A percentile compares a stretch with the other conserved stretches of the same genome.
phyloP scores from a whole-genome alignment of 2,113 vertebrate genomes.

The Zosterops hypoxanthus region DNA sequence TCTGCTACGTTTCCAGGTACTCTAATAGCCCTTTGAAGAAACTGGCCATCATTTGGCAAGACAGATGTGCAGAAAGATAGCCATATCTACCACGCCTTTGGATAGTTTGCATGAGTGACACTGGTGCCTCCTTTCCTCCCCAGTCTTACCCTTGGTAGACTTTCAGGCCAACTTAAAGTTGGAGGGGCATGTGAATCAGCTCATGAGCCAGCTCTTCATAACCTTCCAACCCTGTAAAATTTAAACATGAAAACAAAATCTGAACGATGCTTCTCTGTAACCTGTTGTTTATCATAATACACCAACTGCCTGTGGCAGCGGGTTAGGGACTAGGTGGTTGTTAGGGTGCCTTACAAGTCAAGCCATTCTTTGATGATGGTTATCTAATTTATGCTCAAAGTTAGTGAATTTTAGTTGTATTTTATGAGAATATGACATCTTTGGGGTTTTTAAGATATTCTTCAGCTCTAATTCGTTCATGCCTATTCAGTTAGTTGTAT shows the following conservation, averaged over 20 bases:
- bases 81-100: not conserved
- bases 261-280: not conserved
- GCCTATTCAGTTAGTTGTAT: not conserved
- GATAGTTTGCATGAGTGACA: not conserved
- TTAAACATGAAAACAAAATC: not conserved
- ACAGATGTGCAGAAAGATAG: not conserved
- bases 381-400: not conserved
- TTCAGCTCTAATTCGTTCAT: not conserved
- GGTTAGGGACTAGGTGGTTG: no score
- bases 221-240: not conserved
- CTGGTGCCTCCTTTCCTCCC: not conserved
- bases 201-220: not conserved
- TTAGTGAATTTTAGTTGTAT: not conserved
- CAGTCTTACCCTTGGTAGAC: not conserved
- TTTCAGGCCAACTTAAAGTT: not conserved
- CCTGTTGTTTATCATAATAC: not conserved
- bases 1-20: not conserved
- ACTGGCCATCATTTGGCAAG: not conserved
- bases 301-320: fast-evolving
- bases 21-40: not conserved
- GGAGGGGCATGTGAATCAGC: fast-evolving
- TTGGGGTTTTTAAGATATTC: not conserved
- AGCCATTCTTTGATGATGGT: not conserved
- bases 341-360: not conserved
- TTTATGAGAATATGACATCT: not conserved